Evolutionary conservation across 2,113 vertebrate genomes (phyloP).

Genomic region (Triplophysa dalaica): DNA sequence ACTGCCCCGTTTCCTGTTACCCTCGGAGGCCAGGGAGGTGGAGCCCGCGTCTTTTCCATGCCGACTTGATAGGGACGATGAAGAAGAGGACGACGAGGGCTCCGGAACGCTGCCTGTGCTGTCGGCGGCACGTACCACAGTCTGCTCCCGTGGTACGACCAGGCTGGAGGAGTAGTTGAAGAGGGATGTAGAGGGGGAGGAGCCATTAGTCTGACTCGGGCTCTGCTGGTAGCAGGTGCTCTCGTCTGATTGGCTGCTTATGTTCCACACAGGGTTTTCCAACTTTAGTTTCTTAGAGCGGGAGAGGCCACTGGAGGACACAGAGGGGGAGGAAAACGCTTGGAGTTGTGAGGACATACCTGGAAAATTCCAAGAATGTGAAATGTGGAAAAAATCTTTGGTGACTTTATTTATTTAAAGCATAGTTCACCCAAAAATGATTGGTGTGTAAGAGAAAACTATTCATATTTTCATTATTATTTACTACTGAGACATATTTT

Average conservation of each 20-base stretch:
- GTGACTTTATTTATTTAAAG: too few relatives aligned
- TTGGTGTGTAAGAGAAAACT: too few relatives aligned
- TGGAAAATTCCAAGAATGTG: conserved; percentile 51
- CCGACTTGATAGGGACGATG: conserved; percentile 73
- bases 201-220: conserved; percentile 77
- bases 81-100: conserved; percentile 71
- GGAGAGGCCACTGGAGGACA: conserved; percentile 95
- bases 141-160: conserved; percentile 83
- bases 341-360: conserved; percentile 97
- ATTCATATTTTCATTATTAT: too few relatives aligned
- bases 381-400: not conserved
- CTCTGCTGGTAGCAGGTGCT: conserved; percentile 87
- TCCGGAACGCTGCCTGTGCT: conserved; percentile 86
- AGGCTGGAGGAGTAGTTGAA: conserved; percentile 85
- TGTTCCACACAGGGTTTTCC: conserved; percentile 91
- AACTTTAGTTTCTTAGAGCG: conserved; percentile 97
- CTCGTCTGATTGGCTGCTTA: conserved; percentile 83
- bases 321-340: conserved; percentile 94
- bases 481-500: too few relatives aligned
- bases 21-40: conserved; percentile 75
- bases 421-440: too few relatives aligned
- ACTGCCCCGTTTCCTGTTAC: conserved; percentile 91
- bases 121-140: conserved; percentile 92
- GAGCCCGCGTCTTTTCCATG: conserved; percentile 82
- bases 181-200: conserved; percentile 75